These are phyloP conservation scores for Sialis lutaria DNA, from an alignment of 2,888 invertebrate genomes.

Conservation along the genomic window DNA sequence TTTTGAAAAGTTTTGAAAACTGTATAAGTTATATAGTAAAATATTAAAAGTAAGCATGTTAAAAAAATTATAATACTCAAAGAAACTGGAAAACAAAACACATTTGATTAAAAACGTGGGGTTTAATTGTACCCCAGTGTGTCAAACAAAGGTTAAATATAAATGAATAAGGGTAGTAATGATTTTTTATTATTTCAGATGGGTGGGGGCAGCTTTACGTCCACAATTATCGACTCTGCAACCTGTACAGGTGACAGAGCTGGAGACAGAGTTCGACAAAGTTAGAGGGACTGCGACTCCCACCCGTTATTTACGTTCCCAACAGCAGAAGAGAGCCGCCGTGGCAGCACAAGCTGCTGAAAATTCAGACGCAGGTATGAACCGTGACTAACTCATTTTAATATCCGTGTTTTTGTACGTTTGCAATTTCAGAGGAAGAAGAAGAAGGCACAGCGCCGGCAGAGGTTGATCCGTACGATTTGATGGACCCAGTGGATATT, in stretches of 20 bases:
- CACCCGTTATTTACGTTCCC: constrained; percentile 59
- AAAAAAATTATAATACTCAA: too few species aligned
- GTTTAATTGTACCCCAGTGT: too few species aligned
- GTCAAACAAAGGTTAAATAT: too few species aligned
- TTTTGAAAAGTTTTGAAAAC: too few species aligned
- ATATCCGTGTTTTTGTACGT: not conserved
- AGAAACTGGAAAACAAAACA: too few species aligned
- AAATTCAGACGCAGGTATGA: constrained; percentile 26
- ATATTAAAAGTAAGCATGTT: too few species aligned
- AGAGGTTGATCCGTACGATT: constrained; percentile 78
- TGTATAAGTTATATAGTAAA: too few species aligned
- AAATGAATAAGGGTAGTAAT: not conserved
- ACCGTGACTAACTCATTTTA: not conserved
- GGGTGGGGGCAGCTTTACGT: constrained; percentile 70
- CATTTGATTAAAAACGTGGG: too few species aligned
- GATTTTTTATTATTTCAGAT: constrained; percentile 30
- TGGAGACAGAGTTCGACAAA: constrained; percentile 77
- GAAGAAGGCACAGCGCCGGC: constrained; percentile 29
- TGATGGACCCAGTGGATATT: constrained; percentile 85
- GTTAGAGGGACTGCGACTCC: constrained; percentile 46
- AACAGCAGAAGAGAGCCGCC: constrained; percentile 51
- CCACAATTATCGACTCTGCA: constrained; percentile 74
- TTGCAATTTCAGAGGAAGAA: constrained; percentile 29
- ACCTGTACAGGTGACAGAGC: constrained; percentile 75
- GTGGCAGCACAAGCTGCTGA: constrained; percentile 30